Evolutionary conservation across 2,797 vertebrate genomes (phyloP).

Genomic region (Heterohyrax brucei): DNA sequence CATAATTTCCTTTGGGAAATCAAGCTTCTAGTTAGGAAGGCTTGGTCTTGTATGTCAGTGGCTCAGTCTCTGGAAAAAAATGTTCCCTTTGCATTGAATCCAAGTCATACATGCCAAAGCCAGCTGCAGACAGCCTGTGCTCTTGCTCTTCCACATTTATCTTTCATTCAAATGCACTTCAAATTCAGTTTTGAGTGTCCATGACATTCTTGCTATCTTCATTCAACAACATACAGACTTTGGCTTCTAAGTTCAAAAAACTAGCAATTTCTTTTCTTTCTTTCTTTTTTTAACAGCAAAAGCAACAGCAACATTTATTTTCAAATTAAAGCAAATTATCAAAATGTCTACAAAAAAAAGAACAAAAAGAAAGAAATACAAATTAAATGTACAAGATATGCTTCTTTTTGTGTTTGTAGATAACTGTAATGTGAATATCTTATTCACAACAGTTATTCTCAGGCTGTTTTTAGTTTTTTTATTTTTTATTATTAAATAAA

Average conservation of each 20-base stretch:
- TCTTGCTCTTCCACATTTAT: neutral
- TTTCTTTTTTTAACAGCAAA: too few species aligned
- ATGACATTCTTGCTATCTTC: neutral
- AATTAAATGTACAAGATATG: neutral
- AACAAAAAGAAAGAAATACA: neutral
- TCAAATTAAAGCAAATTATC: constrained; percentile 13
- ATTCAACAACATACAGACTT: neutral
- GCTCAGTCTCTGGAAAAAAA: neutral
- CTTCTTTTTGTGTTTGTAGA: neutral
- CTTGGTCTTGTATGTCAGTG: neutral
- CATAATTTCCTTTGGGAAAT: constrained; percentile 3
- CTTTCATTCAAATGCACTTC: neutral
- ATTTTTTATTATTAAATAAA: too few species aligned
- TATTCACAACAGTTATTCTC: neutral
- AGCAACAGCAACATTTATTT: neutral
- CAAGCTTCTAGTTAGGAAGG: neutral
- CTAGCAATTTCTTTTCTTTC: neutral
- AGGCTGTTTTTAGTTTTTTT: neutral
- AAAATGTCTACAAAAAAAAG: neutral
- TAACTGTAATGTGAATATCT: neutral
- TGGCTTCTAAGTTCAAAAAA: neutral
- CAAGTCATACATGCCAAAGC: neutral
- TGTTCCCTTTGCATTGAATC: neutral
- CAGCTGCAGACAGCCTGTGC: neutral
- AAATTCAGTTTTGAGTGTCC: neutral